Conservation (phyloP, 2,888 invertebrate genomes). For the Leptodirus hochenwartii region DNA sequence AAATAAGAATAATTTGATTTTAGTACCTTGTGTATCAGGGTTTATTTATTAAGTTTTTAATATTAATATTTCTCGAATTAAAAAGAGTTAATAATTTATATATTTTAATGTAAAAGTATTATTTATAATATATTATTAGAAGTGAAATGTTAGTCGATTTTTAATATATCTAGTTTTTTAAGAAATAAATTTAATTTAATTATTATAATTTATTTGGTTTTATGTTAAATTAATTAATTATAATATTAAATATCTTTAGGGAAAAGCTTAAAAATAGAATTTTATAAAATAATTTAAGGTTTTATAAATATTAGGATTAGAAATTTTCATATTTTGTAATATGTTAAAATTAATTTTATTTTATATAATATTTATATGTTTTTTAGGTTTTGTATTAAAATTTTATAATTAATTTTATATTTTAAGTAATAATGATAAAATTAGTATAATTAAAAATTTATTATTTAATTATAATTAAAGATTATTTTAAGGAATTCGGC, state of each 20-base stretch:
- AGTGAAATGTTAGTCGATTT: conserved; percentile 47
- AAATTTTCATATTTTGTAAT: conserved; percentile 33
- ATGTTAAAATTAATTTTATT: conserved; percentile 29
- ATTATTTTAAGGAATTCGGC: conserved; percentile 34
- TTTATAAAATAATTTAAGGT: conserved; percentile 28
- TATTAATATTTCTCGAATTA: conserved; percentile 36
- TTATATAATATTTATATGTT: conserved; percentile 26
- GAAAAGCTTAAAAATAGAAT: conserved; percentile 40
- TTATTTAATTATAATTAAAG: conserved; percentile 15
- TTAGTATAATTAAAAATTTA: conserved; percentile 30
- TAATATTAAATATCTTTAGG: conserved; percentile 32
- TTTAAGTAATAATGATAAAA: conserved; percentile 37
- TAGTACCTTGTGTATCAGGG: conserved; percentile 59
- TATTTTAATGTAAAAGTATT: conserved; percentile 39
- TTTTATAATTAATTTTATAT: conserved; percentile 25
- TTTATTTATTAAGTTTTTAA: conserved; percentile 33
- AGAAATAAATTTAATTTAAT: conserved; percentile 37
- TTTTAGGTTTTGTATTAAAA: conserved; percentile 27
- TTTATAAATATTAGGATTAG: conserved; percentile 35
- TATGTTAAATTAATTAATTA: conserved; percentile 16
- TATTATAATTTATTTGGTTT: conserved; percentile 22
- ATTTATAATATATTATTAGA: conserved; percentile 41
- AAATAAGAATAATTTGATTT: conserved; percentile 36
- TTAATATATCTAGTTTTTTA: conserved; percentile 49
- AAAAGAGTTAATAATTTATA: conserved; percentile 40